A percentile compares a stretch with the other conserved stretches of the same genome.
phyloP scores from a whole-genome alignment of 1,140 invertebrate genomes.

The Archivesica marissinica region DNA sequence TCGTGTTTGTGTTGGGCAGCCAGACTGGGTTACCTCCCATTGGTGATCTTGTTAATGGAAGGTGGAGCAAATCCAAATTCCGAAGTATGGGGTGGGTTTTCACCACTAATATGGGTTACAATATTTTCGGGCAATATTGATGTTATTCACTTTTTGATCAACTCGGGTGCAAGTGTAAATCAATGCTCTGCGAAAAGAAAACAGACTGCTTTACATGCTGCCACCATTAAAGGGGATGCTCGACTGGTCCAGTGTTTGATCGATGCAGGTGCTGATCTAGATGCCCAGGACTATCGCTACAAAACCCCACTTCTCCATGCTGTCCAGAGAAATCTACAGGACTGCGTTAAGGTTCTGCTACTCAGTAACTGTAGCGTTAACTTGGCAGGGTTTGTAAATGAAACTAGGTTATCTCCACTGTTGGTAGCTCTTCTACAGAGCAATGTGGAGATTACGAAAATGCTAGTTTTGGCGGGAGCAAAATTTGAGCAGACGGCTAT shows the following conservation, averaged over 20 bases:
- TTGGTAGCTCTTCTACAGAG: conserved; percentile 65
- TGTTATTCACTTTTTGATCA: conserved; percentile 61
- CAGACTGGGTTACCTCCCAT: conserved; percentile 65
- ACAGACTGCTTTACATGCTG: conserved; percentile 71
- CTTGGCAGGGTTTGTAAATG: conserved; percentile 65
- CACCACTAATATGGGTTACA: conserved; percentile 66
- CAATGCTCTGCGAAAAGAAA: conserved; percentile 63
- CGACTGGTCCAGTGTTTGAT: conserved; percentile 49
- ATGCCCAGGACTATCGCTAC: conserved; percentile 65
- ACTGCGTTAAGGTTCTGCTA: conserved; percentile 61
- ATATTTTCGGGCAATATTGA: conserved; percentile 66
- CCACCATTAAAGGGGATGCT: conserved; percentile 61
- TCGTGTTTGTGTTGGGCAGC: conserved; percentile 70
- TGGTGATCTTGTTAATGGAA: conserved; percentile 50
- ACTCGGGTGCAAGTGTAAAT: conserved; percentile 63
- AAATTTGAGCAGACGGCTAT: conserved; percentile 65
- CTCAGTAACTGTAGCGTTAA: conserved; percentile 70
- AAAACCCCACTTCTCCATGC: conserved; percentile 70
- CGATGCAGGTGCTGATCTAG: conserved; percentile 61
- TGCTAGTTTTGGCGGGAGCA: conserved; percentile 70
- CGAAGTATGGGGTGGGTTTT: conserved; percentile 70
- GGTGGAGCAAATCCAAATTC: conserved; percentile 64
- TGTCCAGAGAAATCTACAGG: conserved; percentile 52
- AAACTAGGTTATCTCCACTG: conserved; percentile 66
- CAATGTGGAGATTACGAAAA: conserved; percentile 69